Base-by-base conservation (phyloP, 1,140 invertebrate species). In the Platorchestia sp. region DNA sequence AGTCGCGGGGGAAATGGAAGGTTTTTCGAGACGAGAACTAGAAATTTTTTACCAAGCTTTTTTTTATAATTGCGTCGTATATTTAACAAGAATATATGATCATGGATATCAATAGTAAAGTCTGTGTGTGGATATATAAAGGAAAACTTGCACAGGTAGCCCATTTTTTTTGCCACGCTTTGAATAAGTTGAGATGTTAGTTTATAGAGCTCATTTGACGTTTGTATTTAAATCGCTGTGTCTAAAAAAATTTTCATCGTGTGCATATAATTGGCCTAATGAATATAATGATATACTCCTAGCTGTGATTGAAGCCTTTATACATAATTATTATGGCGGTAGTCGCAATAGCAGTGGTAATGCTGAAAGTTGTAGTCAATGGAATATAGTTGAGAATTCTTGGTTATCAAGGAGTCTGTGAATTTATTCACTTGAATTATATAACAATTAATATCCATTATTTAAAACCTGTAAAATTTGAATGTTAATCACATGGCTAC, bases 271-370 rank as follows among this genome's bases (percentile, higher is more conserved):
- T 75, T 75, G 59, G 59, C 59, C 59, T 75, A 75, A 19, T 22
- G 59, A 75, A 75, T 75, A 75, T 75, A 75, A 75, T 75, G 59
- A 75, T 75, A 75, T 75, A 75, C 59, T 75, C 45, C 6, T 45
- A 93, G 91, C 91, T 93, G 91, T 93, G 91, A 93, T 93, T 93
- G 91, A 93, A 44, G 91, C 91, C 91, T 93, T 93, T 45, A 42
- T 89, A 89, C 43, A 89, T 89, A 89, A 93, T 44, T 93, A 93
- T 93, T 93, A 93, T 6, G 3, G 43, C 91, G 91, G 91, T 93
- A 45, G 36, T 93, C 87, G 44, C 59, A 75, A 75, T 75, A 22
- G 59, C 36, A 36, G 36, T 75, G 59, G 59, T 75, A 75, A 19
- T 75, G 59, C 59, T 75, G 59, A 36, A 75, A 75, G 59, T 75